Evolutionary conservation across 2,113 vertebrate species (phyloP).

Genomic region (Spea multiplicata): DNA sequence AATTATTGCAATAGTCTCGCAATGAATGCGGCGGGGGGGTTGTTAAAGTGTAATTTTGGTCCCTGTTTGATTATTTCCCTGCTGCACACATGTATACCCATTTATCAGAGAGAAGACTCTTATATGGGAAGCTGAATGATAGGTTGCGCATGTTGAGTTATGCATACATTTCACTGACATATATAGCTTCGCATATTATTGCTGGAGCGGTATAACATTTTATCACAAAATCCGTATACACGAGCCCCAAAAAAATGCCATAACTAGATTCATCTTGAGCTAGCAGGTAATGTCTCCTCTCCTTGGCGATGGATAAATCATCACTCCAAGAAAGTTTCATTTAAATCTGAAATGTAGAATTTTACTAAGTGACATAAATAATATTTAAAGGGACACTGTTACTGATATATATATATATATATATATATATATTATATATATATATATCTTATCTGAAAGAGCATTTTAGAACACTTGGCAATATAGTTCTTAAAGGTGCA

Average conservation of each 20-base stretch:
- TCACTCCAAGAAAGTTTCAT: not conserved
- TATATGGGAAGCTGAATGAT: not conserved
- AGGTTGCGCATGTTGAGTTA: not conserved
- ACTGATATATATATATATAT: not conserved
- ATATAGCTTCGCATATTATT: not conserved
- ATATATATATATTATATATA: too few species aligned
- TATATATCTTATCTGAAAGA: not conserved
- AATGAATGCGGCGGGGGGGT: not conserved
- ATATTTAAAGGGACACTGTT: too few species aligned
- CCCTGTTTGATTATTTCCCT: not conserved
- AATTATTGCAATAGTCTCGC: not conserved
- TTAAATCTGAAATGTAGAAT: not conserved
- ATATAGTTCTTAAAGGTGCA: too few species aligned
- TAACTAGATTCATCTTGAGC: not conserved
- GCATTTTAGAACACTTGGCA: not conserved
- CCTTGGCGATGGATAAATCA: conserved; percentile 21
- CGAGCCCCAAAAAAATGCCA: not conserved
- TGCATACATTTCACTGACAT: not conserved
- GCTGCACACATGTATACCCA: not conserved
- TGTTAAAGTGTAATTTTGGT: conserved; percentile 6
- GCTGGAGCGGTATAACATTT: conserved; percentile 1
- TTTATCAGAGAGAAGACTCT: conserved; percentile 2
- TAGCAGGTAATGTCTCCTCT: not conserved
- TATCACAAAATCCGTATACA: conserved; percentile 17
- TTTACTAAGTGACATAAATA: not conserved